phyloP scores from a whole-genome alignment of 2,113 vertebrate species.

The Calidris pygmaea region DNA sequence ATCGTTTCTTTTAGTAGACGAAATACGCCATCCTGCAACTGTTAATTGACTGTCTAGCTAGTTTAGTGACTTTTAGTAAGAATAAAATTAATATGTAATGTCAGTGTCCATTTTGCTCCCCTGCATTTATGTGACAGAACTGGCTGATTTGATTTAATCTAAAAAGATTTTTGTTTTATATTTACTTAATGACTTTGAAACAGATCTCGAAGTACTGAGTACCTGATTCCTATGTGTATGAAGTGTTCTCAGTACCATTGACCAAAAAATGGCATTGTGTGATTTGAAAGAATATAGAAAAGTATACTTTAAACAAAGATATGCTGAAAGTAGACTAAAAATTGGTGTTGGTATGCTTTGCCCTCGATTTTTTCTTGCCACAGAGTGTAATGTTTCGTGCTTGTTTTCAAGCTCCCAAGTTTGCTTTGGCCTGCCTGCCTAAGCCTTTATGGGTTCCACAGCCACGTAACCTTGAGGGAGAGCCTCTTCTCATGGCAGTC shows the following conservation, averaged over 20 bases:
- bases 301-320: neutral
- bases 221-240: neutral
- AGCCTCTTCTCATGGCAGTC: neutral
- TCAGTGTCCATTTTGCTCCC: neutral
- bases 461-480: neutral
- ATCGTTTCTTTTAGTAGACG: neutral
- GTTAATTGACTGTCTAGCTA: neutral
- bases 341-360: neutral
- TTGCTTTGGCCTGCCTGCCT: neutral
- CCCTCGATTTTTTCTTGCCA: neutral
- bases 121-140: neutral
- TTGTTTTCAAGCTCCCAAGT: neutral
- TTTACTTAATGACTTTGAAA: neutral
- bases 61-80: neutral
- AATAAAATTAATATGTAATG: neutral
- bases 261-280: neutral
- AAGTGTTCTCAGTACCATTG: rapidly evolving
- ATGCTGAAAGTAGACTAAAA: neutral
- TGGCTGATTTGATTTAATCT: neutral
- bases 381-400: neutral
- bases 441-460: neutral
- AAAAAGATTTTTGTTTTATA: neutral
- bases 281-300: neutral
- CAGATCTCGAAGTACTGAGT: neutral
- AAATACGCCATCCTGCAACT: neutral